Evolutionary conservation across 2,888 invertebrate species (phyloP).

Genomic region (Drosophila subsilvestris): DNA sequence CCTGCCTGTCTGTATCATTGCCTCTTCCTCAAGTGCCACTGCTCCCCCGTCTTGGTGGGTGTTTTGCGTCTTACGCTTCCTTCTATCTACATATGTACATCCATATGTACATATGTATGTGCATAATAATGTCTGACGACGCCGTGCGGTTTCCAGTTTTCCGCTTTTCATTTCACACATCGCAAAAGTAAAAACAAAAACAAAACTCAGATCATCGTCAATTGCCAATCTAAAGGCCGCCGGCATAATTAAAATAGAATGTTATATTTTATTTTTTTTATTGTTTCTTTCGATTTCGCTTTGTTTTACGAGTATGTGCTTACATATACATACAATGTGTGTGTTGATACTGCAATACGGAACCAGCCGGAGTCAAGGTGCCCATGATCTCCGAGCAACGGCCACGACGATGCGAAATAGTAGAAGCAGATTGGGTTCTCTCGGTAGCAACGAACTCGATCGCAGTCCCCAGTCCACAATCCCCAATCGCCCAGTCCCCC

Average conservation of each 20-base stretch:
- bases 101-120: conserved; percentile 11
- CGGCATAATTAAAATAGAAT: conserved; percentile 71
- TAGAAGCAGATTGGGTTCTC: conserved; percentile 35
- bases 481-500: background rate
- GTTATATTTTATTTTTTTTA: conserved; percentile 5
- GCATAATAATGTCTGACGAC: conserved; percentile 25
- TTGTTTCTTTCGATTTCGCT: conserved; percentile 16
- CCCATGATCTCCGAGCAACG: conserved; percentile 16
- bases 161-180: conserved; percentile 58
- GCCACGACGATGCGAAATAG: conserved; percentile 38
- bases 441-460: conserved; percentile 56
- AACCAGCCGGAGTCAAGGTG: conserved; percentile 76
- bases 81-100: conserved; percentile 1
- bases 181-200: conserved; percentile 16
- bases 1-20: conserved; percentile 10
- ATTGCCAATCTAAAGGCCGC: conserved; percentile 69
- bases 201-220: conserved; percentile 64
- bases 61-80: conserved; percentile 55
- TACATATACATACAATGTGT: conserved; percentile 19
- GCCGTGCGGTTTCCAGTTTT: conserved; percentile 58
- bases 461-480: conserved; percentile 22
- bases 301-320: background rate
- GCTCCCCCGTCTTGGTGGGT: conserved; percentile 57
- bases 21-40: conserved; percentile 14
- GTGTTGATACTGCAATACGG: conserved; percentile 58